Conservation (phyloP, 1,140 invertebrate genomes). For the Hetaerina americana region DNA sequence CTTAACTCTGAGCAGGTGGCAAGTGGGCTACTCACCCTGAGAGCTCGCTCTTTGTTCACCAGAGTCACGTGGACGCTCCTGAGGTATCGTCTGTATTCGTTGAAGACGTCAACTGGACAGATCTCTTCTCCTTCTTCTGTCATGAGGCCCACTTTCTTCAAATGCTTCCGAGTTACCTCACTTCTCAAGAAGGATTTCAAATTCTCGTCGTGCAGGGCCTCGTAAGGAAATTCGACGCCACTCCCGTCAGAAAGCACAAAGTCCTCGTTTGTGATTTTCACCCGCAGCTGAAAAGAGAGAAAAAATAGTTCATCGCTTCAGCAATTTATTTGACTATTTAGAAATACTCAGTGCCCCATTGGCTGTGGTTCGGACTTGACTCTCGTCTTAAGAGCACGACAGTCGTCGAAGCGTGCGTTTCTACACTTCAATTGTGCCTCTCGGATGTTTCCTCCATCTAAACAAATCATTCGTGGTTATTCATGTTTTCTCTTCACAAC, state of each 20-base stretch:
- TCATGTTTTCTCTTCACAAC: no score
- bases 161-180: slow-evolving; percentile 18
- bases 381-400: no score
- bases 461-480: no score
- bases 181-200: slow-evolving; percentile 22
- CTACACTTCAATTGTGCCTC: no score
- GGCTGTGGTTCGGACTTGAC: background rate
- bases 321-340: background rate
- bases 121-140: slow-evolving; percentile 24
- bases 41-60: slow-evolving; percentile 7
- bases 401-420: no score
- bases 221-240: slow-evolving; percentile 24
- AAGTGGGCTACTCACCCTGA: background rate
- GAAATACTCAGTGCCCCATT: background rate
- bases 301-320: no score
- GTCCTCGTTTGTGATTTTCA: slow-evolving; percentile 8
- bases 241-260: slow-evolving; percentile 27
- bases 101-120: slow-evolving; percentile 28
- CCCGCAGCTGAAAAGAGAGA: slow-evolving; percentile 13
- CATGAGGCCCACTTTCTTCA: slow-evolving; percentile 25
- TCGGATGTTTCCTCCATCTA: no score
- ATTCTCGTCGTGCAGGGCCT: slow-evolving; percentile 29
- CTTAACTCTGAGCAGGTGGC: no score
- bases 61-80: slow-evolving; percentile 22
- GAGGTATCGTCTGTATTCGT: slow-evolving; percentile 27